Conservation (phyloP, 92 coral and sea anemone species). For the Umimayanthus chanpuru region DNA sequence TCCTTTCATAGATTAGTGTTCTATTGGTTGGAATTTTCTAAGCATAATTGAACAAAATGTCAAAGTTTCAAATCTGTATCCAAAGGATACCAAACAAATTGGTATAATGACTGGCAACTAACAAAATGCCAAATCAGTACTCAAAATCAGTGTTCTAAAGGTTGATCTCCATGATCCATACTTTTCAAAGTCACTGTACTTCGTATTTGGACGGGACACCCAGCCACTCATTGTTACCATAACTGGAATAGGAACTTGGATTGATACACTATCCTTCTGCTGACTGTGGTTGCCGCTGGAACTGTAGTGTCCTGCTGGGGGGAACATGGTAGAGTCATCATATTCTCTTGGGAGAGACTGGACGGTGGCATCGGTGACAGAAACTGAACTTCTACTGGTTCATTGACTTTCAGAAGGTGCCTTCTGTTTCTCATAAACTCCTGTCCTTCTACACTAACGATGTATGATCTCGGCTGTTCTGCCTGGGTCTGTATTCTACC, state of each 20-base stretch:
- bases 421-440: constrained; percentile 58
- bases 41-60: neutral
- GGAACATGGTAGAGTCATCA: neutral
- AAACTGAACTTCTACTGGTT: constrained; percentile 9
- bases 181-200: neutral
- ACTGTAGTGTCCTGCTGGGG: neutral
- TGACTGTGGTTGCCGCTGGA: neutral
- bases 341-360: neutral
- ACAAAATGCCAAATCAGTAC: too few relatives aligned
- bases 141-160: too few relatives aligned
- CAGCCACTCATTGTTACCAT: neutral
- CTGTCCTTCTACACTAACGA: constrained; percentile 32
- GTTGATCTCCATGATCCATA: neutral
- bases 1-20: too few relatives aligned
- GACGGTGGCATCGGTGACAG: neutral
- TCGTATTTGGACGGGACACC: neutral
- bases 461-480: constrained; percentile 51
- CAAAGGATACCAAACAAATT: too few relatives aligned
- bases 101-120: too few relatives aligned
- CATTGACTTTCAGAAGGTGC: constrained; percentile 50
- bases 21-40: too few relatives aligned
- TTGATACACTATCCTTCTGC: neutral
- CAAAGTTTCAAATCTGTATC: too few relatives aligned
- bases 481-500: constrained; percentile 30
- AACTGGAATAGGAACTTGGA: neutral